Percentiles rank a stretch among this genome's conserved stretches.
These are phyloP conservation scores for Cerastis rubricosa DNA, from an alignment of 2,888 invertebrate species.

Conservation along the genomic window DNA sequence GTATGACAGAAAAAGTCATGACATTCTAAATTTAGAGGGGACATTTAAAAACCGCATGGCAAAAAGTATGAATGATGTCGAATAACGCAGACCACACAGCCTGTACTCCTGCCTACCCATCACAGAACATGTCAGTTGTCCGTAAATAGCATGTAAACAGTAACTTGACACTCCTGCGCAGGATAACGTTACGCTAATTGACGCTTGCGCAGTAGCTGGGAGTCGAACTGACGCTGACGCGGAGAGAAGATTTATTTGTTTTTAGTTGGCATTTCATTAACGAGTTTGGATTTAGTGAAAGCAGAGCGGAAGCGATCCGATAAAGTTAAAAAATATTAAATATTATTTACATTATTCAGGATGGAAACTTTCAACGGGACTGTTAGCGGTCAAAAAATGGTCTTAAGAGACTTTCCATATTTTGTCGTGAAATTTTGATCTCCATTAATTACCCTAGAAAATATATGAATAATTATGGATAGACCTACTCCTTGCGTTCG, in stretches of 20 bases:
- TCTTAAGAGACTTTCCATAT: no score
- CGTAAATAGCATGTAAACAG: slow-evolving; percentile 65
- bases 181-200: slow-evolving; percentile 66
- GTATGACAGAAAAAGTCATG: not conserved
- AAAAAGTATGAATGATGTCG: not conserved
- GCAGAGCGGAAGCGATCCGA: no score
- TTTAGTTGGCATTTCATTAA: slow-evolving; percentile 5
- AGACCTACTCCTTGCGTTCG: no score
- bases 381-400: no score
- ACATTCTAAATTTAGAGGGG: not conserved
- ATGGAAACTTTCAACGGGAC: no score
- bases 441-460: no score
- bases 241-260: slow-evolving; percentile 21
- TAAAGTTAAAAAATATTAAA: no score
- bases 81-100: slow-evolving; percentile 38
- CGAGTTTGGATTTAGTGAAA: not conserved
- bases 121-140: slow-evolving; percentile 39
- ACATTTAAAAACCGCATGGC: not conserved
- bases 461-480: no score
- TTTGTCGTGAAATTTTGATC: no score
- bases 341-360: no score
- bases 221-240: not conserved
- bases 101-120: slow-evolving; percentile 9
- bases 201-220: slow-evolving; percentile 41
- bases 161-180: slow-evolving; percentile 45